Conservation (phyloP, 1,140 invertebrate species). For the Solen grandis region DNA sequence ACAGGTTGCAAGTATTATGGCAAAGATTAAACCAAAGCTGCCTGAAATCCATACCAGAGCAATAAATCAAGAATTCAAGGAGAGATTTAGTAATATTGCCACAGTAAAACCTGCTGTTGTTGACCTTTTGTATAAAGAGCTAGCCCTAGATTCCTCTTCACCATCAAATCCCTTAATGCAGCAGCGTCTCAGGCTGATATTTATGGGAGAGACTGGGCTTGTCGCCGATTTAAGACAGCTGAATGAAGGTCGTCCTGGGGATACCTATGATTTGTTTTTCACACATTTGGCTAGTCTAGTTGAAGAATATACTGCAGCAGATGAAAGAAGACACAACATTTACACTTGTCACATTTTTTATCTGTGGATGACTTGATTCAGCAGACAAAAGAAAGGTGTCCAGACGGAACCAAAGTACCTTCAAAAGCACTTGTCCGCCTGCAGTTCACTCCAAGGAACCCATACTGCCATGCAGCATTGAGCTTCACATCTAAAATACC, state of each 20-base stretch:
- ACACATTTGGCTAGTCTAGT: not conserved
- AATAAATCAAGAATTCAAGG: not conserved
- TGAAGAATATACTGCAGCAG: conserved; percentile 2
- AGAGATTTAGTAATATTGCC: not conserved
- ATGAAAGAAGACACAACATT: conserved; percentile 1
- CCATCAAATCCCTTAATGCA: not conserved
- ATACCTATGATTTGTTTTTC: not conserved
- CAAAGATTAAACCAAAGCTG: not conserved
- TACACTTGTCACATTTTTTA: not conserved
- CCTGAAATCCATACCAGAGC: conserved; percentile 18
- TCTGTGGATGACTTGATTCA: not conserved
- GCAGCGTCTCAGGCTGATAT: not conserved
- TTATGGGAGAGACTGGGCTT: not conserved
- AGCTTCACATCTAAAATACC: not conserved
- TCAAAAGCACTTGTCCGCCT: not conserved
- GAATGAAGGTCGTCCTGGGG: not conserved
- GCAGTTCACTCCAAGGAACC: conserved; percentile 4
- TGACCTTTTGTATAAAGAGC: not conserved
- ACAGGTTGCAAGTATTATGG: conserved; percentile 13
- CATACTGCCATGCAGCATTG: not conserved
- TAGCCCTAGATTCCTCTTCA: not conserved
- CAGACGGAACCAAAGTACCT: conserved; percentile 4
- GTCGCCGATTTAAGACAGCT: not conserved
- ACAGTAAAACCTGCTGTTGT: not conserved
- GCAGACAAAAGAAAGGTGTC: conserved; percentile 1